Percentiles rank a stretch among this genome's conserved stretches.
These are phyloP conservation scores for Zenarchopterus dispar DNA, from an alignment of 2,797 vertebrate species.

Conservation along the genomic window DNA sequence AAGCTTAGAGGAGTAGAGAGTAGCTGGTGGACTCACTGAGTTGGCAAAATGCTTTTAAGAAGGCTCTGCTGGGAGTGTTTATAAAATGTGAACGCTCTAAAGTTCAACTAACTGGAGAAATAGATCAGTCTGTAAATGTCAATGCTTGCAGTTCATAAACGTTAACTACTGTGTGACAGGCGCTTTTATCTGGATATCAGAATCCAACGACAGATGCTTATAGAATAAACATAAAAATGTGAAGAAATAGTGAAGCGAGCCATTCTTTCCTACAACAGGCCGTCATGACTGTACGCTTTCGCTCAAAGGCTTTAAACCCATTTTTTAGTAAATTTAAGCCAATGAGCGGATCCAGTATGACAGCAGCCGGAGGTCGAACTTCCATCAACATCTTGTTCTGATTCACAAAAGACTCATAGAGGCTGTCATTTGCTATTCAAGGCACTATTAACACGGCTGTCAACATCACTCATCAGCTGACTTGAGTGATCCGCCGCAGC, in stretches of 20 bases:
- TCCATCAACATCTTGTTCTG: constrained; percentile 38
- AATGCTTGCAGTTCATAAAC: too few relatives aligned
- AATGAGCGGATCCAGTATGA: constrained; percentile 43
- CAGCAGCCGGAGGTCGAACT: constrained; percentile 60
- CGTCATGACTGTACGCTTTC: constrained; percentile 3
- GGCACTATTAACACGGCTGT: constrained; percentile 53
- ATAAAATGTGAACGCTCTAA: too few relatives aligned
- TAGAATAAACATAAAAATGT: background rate
- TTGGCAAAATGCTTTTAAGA: too few relatives aligned
- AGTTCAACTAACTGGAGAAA: too few relatives aligned
- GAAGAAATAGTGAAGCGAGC: background rate
- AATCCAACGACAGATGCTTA: background rate
- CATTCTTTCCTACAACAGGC: background rate
- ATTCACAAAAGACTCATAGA: constrained; percentile 41
- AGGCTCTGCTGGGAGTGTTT: too few relatives aligned
- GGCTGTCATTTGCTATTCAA: constrained; percentile 63
- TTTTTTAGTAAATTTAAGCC: constrained; percentile 31
- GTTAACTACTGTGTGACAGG: constrained; percentile 23
- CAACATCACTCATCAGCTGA: constrained; percentile 53
- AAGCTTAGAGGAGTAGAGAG: too few relatives aligned
- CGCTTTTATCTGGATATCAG: background rate
- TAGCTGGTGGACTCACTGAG: too few relatives aligned
- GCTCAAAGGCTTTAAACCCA: constrained; percentile 12
- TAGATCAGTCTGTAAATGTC: too few relatives aligned
- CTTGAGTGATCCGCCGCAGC: constrained; percentile 50